phyloP scores from a whole-genome alignment of 2,797 vertebrate genomes.

The Peromyscus attwateri region DNA sequence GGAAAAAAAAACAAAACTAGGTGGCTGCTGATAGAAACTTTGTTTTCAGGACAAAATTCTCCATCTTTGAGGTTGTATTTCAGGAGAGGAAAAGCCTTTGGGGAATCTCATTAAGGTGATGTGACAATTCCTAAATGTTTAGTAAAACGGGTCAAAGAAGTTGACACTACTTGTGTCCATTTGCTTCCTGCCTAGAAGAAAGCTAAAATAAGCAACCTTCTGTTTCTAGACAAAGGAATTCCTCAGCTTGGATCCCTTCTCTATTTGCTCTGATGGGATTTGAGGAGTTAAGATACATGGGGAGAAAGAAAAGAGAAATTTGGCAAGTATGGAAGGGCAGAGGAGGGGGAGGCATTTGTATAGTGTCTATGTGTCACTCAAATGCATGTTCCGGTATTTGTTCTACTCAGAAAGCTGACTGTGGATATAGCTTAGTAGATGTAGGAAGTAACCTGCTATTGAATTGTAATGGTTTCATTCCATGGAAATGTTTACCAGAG shows the following conservation, averaged over 20 bases:
- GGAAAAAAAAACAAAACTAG: not conserved
- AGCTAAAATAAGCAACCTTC: constrained; percentile 67
- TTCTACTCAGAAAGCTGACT: not conserved
- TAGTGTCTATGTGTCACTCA: not conserved
- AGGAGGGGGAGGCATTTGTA: not conserved
- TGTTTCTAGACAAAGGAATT: constrained; percentile 32
- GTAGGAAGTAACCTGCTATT: not conserved
- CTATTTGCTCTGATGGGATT: constrained; percentile 26
- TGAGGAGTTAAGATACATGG: constrained; percentile 57
- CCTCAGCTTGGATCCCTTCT: not conserved
- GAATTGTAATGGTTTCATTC: not conserved
- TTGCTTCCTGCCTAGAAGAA: constrained; percentile 56
- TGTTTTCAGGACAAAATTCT: not conserved
- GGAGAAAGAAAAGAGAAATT: constrained; percentile 49
- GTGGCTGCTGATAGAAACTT: not conserved
- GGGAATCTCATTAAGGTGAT: constrained; percentile 4
- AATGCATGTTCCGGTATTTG: not conserved
- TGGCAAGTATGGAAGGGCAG: not conserved
- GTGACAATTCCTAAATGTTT: constrained; percentile 59
- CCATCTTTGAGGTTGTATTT: not conserved
- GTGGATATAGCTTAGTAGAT: not conserved
- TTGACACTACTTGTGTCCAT: not conserved
- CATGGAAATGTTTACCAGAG: not conserved
- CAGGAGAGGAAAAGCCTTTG: not conserved
- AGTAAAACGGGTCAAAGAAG: constrained; percentile 39